Evolutionary conservation across 2,113 vertebrate species (phyloP).

Genomic region (Peromyscus maniculatus): DNA sequence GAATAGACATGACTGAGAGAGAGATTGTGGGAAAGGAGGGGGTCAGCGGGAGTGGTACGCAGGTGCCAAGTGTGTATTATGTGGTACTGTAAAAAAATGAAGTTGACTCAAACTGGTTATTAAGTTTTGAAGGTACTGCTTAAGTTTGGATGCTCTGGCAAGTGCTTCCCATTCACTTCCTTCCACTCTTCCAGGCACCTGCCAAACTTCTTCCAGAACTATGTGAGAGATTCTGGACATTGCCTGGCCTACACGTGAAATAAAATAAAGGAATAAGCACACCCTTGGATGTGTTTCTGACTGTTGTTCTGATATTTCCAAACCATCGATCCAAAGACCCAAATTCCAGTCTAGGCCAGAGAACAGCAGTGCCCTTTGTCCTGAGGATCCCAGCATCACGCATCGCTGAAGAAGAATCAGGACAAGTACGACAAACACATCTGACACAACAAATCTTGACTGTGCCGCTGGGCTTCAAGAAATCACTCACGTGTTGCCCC

Average conservation of each 20-base stretch:
- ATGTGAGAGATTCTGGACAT: neutral
- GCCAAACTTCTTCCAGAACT: neutral
- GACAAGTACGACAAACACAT: neutral
- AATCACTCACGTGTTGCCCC: too few relatives aligned
- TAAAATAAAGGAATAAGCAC: neutral
- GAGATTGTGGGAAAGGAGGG: neutral
- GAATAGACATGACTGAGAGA: neutral
- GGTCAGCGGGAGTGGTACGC: neutral
- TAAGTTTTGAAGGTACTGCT: neutral
- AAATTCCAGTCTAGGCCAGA: neutral
- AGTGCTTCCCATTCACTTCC: accelerated
- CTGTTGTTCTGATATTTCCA: neutral
- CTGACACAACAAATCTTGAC: neutral
- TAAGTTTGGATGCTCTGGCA: neutral
- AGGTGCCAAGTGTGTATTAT: neutral
- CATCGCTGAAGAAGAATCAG: neutral
- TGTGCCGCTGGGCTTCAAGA: neutral
- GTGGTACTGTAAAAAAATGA: neutral
- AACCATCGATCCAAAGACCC: conserved; percentile 14
- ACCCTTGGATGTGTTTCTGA: neutral
- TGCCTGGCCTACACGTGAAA: neutral
- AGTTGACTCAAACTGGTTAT: neutral
- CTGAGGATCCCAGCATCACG: neutral
- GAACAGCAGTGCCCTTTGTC: neutral
- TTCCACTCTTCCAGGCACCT: too few relatives aligned